These are phyloP conservation scores for Hystrix brachyura DNA, from an alignment of 2,113 vertebrate genomes.

Conservation along the genomic window DNA sequence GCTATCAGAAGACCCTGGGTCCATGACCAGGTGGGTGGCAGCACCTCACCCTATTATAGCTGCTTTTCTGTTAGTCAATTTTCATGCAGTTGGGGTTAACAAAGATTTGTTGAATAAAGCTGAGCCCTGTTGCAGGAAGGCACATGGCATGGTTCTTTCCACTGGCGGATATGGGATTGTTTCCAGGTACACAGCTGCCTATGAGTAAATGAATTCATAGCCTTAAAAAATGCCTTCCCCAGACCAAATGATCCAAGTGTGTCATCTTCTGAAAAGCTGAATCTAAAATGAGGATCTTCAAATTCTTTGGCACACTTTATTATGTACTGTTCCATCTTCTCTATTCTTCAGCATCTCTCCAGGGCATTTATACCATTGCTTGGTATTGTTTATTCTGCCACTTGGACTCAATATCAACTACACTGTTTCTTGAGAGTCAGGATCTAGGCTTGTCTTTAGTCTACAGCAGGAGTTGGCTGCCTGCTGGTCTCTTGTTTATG, in stretches of 20 bases:
- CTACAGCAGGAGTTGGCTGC: neutral
- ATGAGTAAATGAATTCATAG: neutral
- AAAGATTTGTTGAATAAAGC: neutral
- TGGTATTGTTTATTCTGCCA: neutral
- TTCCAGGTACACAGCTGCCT: neutral
- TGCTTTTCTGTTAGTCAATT: neutral
- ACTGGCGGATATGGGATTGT: neutral
- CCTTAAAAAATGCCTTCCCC: neutral
- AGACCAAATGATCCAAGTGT: neutral
- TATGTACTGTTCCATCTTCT: neutral
- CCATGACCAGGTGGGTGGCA: neutral
- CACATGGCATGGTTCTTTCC: neutral
- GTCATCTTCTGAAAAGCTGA: neutral
- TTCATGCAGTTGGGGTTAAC: neutral
- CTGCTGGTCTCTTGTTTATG: neutral
- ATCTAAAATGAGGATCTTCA: neutral
- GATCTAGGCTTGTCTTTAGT: conserved; percentile 24
- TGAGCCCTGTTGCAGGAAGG: neutral
- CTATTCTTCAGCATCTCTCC: neutral
- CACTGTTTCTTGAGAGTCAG: neutral
- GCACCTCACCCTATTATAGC: neutral
- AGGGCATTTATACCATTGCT: neutral
- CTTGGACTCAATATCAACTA: neutral
- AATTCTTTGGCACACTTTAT: neutral
- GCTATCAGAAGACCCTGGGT: neutral